Conservation (phyloP, 2,113 vertebrate genomes). For the Sterna hirundo region DNA sequence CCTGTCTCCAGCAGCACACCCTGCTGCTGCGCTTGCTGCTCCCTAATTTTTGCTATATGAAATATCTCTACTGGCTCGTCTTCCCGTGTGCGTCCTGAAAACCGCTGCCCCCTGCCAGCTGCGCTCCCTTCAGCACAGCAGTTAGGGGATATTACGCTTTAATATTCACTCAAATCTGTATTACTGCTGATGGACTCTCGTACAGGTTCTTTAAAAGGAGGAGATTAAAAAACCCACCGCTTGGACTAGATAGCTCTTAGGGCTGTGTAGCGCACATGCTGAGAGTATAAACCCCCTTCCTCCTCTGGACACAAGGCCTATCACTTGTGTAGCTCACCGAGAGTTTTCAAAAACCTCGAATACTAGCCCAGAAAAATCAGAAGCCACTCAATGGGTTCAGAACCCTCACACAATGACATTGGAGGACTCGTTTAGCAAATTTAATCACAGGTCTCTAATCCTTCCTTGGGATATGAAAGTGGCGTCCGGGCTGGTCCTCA, state of each 20-base stretch:
- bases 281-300: neutral
- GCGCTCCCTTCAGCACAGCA: neutral
- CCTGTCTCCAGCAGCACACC: neutral
- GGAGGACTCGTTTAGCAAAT: neutral
- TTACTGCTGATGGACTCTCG: neutral
- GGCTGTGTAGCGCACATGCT: neutral
- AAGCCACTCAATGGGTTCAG: neutral
- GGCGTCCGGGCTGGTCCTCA: neutral
- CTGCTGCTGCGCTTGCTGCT: neutral
- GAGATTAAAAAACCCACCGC: neutral
- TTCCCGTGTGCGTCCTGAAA: neutral
- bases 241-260: neutral
- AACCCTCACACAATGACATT: neutral
- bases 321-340: neutral
- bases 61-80: neutral
- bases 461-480: neutral
- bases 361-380: neutral
- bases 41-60: accelerated
- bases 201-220: neutral
- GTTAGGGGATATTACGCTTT: neutral
- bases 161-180: neutral
- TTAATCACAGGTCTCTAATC: neutral
- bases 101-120: neutral
- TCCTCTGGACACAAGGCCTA: neutral
- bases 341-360: neutral